Evolutionary conservation across 2,888 invertebrate genomes (phyloP).

Genomic region (Syritta pipiens): DNA sequence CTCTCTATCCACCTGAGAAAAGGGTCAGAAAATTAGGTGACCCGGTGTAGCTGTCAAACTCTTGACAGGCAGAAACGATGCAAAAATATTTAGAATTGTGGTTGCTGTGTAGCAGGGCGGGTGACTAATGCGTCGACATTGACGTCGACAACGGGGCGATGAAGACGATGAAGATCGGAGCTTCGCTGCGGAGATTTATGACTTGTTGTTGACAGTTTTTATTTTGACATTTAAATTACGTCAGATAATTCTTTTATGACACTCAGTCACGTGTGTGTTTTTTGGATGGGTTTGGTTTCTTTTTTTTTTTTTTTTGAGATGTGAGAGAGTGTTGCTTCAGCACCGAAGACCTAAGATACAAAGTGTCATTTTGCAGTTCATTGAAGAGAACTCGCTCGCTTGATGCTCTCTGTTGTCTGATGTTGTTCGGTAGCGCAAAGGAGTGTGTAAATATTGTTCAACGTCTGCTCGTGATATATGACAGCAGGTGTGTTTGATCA

Average conservation of each 20-base stretch:
- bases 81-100: constrained; percentile 45
- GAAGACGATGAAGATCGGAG: constrained; percentile 41
- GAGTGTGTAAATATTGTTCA: constrained; percentile 49
- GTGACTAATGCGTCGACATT: constrained; percentile 56
- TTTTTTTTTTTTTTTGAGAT: constrained; percentile 6
- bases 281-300: constrained; percentile 27
- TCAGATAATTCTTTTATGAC: constrained; percentile 68
- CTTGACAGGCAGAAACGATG: constrained; percentile 53
- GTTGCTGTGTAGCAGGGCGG: background rate
- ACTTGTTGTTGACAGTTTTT: constrained; percentile 63
- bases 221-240: constrained; percentile 69
- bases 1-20: constrained; percentile 20
- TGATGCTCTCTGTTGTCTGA: too few relatives aligned
- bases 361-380: constrained; percentile 32
- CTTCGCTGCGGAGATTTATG: constrained; percentile 50
- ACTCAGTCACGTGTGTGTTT: constrained; percentile 53
- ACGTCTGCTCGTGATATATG: constrained; percentile 50
- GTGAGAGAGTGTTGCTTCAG: constrained; percentile 19
- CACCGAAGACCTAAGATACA: constrained; percentile 37
- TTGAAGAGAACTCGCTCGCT: constrained; percentile 34
- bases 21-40: constrained; percentile 54
- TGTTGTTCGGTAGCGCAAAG: constrained; percentile 39
- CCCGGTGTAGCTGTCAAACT: constrained; percentile 47
- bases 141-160: constrained; percentile 20
- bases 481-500: constrained; percentile 59